Base-by-base conservation (phyloP, 2,888 invertebrate species). In the Enchytraeus crypticus region DNA sequence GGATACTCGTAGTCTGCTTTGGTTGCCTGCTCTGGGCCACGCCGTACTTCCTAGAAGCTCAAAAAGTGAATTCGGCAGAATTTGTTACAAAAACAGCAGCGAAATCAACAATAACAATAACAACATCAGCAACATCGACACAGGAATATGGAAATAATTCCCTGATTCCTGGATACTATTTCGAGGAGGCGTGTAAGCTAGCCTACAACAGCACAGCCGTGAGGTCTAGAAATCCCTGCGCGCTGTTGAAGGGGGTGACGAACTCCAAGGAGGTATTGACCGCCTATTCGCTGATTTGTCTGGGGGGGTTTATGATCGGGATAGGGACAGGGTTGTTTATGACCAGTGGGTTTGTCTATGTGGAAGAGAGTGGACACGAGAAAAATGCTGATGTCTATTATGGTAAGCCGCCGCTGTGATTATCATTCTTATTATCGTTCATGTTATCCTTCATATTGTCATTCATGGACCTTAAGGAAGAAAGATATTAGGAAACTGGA, bases 271-370 rank as follows among this genome's bases (percentile, higher is more conserved):
- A 38, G 8, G 38, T 38, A 14, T 38, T 38, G 8, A 38, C 18
- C 11, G 38, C 38, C 18, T 38, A 38, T 18, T 38, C 38, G 38
- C 18, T 38, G 38, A 27, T 61, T 27, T 60, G 57, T 32, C 23
- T 60, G 26, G 63, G 57, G 11, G 57, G 56, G 26, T 54, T 63
- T 29, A 38, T 60, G 14, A 58, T 63, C 5, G 63, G 63, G 1
- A n/a, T 61, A 21, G 64, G 62, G 11, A 49, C 57, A 1, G 58
- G 60, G 14, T 32, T 64, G 27, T 56, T 60, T 26, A 38, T 53
- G 4, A 60, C 62, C 2, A 32, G 56, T 27, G 64, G 64, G 21
- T 33, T 63, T 27, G 26, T 64, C 3, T 64, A 64, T 61, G 47
- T 64, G 5, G 64, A 64, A 21, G 64, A 62, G 27, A 47, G 29